These are phyloP conservation scores for Tipula unca DNA, from an alignment of 2,888 invertebrate genomes.

Conservation along the genomic window DNA sequence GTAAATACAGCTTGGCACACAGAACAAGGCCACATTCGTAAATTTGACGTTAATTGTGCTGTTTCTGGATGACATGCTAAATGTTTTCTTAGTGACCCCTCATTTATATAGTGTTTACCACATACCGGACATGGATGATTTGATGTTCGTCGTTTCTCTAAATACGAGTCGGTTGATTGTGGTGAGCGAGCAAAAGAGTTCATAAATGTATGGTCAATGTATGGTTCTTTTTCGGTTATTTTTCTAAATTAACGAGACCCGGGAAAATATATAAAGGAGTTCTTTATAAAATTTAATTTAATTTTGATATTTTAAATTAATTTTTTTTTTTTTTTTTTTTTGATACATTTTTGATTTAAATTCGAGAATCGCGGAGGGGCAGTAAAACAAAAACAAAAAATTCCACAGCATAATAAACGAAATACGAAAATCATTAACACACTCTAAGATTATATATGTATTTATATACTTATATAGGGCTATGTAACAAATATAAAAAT, in stretches of 20 bases:
- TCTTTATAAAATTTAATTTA: neutral
- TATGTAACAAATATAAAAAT: neutral
- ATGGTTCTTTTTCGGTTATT: neutral
- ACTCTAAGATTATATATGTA: neutral
- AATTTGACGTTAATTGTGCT: slow-evolving; percentile 71
- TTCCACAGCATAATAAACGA: neutral
- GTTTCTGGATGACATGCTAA: slow-evolving; percentile 90
- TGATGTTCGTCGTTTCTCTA: slow-evolving; percentile 88
- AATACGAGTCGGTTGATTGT: slow-evolving; percentile 61
- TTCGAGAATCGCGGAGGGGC: neutral
- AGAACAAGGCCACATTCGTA: slow-evolving; percentile 94
- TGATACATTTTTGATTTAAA: neutral
- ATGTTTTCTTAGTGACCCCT: slow-evolving; percentile 86
- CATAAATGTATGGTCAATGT: slow-evolving; percentile 33
- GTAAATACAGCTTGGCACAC: slow-evolving; percentile 93
- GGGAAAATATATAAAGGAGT: slow-evolving; percentile 26
- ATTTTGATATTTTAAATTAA: no score
- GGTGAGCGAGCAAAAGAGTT: slow-evolving; percentile 29
- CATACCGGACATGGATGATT: slow-evolving; percentile 93
- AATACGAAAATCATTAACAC: neutral
- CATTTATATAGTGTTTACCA: slow-evolving; percentile 92
- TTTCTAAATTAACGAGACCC: neutral
- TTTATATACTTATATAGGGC: no score
- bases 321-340: neutral
- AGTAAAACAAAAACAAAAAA: neutral